These are phyloP conservation scores for Hippocampus guttulatus DNA, from an alignment of 2,113 vertebrate genomes.

Conservation along the genomic window DNA sequence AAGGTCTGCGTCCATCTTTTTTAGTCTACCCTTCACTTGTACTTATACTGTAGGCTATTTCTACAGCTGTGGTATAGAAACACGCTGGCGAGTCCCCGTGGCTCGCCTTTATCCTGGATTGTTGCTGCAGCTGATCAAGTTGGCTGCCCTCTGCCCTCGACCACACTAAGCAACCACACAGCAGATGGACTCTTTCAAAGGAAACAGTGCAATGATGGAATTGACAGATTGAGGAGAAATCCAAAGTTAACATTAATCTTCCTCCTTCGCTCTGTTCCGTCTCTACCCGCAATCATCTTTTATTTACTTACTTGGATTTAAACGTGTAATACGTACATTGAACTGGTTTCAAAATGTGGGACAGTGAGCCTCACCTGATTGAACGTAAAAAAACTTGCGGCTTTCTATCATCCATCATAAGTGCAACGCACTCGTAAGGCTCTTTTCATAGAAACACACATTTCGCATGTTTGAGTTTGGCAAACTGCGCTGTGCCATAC, in stretches of 20 bases:
- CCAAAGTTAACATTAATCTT: conserved; percentile 31
- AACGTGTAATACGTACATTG: background rate
- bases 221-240: conserved; percentile 25
- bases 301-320: background rate
- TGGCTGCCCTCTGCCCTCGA: conserved; percentile 29
- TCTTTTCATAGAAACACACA: no score
- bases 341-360: background rate
- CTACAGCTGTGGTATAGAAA: conserved; percentile 45
- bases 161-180: conserved; percentile 17
- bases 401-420: no score
- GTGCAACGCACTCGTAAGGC: no score
- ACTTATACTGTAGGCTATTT: conserved; percentile 20
- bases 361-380: background rate
- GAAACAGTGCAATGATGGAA: conserved; percentile 16
- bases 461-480: no score
- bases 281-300: conserved; percentile 5
- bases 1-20: background rate
- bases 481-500: no score
- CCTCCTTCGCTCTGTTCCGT: conserved; percentile 11
- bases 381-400: background rate
- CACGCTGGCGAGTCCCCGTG: conserved; percentile 20
- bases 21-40: background rate
- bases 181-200: conserved; percentile 39
- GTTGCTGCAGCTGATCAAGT: conserved; percentile 45
- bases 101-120: conserved; percentile 30